Percentiles rank a stretch among this genome's conserved stretches.
Conservation (phyloP, 2,113 vertebrate species). For the Phaethon lepturus region DNA sequence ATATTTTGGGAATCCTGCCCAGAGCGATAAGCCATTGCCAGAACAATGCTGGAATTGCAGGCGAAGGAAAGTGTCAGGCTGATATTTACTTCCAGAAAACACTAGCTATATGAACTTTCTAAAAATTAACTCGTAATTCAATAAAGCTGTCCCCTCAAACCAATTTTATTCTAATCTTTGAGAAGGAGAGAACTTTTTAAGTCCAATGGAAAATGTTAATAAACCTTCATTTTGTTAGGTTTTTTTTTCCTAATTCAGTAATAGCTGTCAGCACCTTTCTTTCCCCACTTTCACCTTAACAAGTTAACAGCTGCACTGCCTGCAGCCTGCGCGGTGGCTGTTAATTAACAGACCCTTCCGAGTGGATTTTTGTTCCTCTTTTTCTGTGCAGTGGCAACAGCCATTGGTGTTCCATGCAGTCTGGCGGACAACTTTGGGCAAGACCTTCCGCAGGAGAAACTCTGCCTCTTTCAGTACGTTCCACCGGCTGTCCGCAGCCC, state of each 20-base stretch:
- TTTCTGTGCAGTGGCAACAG: background rate
- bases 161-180: slow-evolving; percentile 4
- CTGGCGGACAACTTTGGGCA: background rate
- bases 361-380: background rate
- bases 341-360: slow-evolving; percentile 3
- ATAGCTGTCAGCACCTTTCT: slow-evolving; percentile 46
- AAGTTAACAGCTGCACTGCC: background rate
- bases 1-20: background rate
- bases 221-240: background rate
- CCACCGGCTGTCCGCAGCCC: fast-evolving
- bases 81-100: background rate
- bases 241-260: slow-evolving; percentile 16
- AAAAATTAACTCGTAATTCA: background rate
- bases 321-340: background rate
- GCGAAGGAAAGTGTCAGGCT: background rate
- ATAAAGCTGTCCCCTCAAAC: slow-evolving; percentile 17
- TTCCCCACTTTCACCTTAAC: slow-evolving; percentile 9
- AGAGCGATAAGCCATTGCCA: background rate
- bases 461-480: background rate
- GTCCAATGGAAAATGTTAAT: slow-evolving; percentile 10
- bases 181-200: slow-evolving; percentile 19
- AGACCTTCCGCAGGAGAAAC: background rate
- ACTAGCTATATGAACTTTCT: background rate
- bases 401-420: fast-evolving
- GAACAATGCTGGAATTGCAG: background rate